Base-by-base conservation (phyloP, 2,113 vertebrate species). In the Lanius collurio region DNA sequence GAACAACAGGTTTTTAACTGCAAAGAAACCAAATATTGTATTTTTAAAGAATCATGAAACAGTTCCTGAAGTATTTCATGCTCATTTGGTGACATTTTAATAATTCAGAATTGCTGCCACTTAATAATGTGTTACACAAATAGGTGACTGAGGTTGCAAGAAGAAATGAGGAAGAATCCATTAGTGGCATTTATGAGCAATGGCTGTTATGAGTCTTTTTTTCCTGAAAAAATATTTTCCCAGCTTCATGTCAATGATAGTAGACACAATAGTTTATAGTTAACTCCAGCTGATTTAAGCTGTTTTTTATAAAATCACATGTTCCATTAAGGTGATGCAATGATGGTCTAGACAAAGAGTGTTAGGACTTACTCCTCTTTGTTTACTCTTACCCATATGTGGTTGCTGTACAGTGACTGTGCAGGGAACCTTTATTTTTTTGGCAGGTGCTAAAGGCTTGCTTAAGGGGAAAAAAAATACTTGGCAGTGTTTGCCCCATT, bases 121-220 rank as follows among this genome's bases (percentile, higher is more conserved):
- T 57, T 96, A 95, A 78, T 96, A 62, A 90, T 52, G 37, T 1
- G 33, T 91, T 90, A 42, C 83, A 88, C 15, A 86, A 95, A 86
- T 81, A 70, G 53, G 26, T 81, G 83, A 20, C 94, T 95, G 90
- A 94, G 87, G 33, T 17, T 75, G 69, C 42, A 33, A 31, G 73
- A 84, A 93, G 83, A 93, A 97, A 97, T 75, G 91, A 96, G 95
- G 89, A 96, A 96, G 89, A 84, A n/a, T 52, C 69, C n/a, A 89
- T 88, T 83, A 79, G 67, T 90, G 67, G 87, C n/a, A 26, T 64
- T 91, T 80, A 67, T 90, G 80, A 87, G 80, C 75, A 88, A 77
- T 77, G 35, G 23, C 81, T 60, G 27, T 84, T 74, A 44, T 20
- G 21, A 15, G 41, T 57, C 7, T 55, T 70, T 86, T 65, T 22